Base-by-base conservation (phyloP, 1,140 invertebrate genomes). In the Lycorma delicatula region DNA sequence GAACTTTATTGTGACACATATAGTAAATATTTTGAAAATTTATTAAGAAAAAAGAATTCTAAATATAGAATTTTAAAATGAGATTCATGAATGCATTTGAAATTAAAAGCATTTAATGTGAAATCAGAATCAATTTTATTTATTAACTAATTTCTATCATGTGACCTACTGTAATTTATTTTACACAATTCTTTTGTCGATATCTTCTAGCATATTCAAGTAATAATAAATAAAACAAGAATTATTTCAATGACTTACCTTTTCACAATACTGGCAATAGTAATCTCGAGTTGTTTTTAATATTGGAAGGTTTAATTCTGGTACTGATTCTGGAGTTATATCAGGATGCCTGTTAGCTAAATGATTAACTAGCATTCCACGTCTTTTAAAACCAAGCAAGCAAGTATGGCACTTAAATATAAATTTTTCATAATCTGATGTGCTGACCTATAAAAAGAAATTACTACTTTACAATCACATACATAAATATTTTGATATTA, bases 291-390 rank as follows among this genome's bases (percentile, higher is more conserved):
- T 86, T n/a, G 85, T 82, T 65, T 86, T 79, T 18, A 89, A 71
- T 62, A 93, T 91, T 0, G 89, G 89, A 54, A 89, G 72, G 69
- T 87, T 90, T 13, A 93, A 75, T 73, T 91, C 89, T 3, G 87
- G 87, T 2, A 93, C 84, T 5, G 82, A 80, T 57, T 87, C 81
- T 1, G 82, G 81, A 47, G 79, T 78, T 7, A 89, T 79, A 58
- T 88, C 85, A 0, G 89, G 88, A 74, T 92, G 89, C 38, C 86
- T 72, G 68, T 88, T 89, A n/a, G 86, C 87, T 53, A 91, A 74
- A 72, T 92, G 89, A 72, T 93, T 92, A 0, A 91, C 87, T 4
- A 91, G 71, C 85, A 89, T 89, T 48, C 89, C 89, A 60, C 89
- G 74, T 63, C 88, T 72, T 69, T 91, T 91, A 69, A 92, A 92